Percentiles rank a stretch among this genome's conserved stretches.
These are phyloP conservation scores for Drosophila aldrichi DNA, from an alignment of 2,888 invertebrate species.

Conservation along the genomic window DNA sequence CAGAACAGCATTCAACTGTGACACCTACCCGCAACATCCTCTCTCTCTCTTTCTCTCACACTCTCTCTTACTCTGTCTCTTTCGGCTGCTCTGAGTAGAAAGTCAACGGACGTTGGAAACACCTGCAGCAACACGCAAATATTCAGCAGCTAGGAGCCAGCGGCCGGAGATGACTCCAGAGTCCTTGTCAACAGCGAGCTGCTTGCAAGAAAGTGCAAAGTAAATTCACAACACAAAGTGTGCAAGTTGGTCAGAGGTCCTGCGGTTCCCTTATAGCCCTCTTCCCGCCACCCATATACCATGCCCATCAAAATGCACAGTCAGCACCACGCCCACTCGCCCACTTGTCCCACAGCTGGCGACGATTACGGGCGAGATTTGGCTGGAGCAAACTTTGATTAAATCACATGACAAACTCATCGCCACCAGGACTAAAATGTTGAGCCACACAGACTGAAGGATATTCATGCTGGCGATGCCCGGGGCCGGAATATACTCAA, in stretches of 20 bases:
- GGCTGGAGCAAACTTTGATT: conserved; percentile 76
- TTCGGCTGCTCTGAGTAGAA: not conserved
- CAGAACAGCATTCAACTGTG: conserved; percentile 49
- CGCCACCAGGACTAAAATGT: conserved; percentile 25
- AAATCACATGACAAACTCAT: conserved; percentile 69
- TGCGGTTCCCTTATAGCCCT: conserved; percentile 8
- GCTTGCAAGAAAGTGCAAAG: conserved; percentile 74
- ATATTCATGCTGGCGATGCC: conserved; percentile 17
- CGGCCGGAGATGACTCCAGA: conserved; percentile 23
- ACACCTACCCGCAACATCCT: conserved; percentile 40
- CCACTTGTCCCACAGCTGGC: conserved; percentile 5
- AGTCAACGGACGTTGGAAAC: conserved; percentile 29
- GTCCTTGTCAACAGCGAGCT: conserved; percentile 52
- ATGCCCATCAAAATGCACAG: conserved; percentile 57
- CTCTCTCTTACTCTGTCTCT: too few species aligned
- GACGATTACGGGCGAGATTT: conserved; percentile 64
- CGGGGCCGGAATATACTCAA: conserved; percentile 45
- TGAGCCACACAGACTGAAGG: conserved; percentile 36
- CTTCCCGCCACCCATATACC: not conserved
- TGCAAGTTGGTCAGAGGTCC: conserved; percentile 36
- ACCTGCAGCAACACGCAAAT: conserved; percentile 71
- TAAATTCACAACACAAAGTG: conserved; percentile 74
- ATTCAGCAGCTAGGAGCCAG: conserved; percentile 46
- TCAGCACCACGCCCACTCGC: conserved; percentile 13
- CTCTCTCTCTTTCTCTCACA: too few species aligned